Evolutionary conservation across 92 coral and sea anemone species (phyloP).

Genomic region (Scolanthus callimorphus): DNA sequence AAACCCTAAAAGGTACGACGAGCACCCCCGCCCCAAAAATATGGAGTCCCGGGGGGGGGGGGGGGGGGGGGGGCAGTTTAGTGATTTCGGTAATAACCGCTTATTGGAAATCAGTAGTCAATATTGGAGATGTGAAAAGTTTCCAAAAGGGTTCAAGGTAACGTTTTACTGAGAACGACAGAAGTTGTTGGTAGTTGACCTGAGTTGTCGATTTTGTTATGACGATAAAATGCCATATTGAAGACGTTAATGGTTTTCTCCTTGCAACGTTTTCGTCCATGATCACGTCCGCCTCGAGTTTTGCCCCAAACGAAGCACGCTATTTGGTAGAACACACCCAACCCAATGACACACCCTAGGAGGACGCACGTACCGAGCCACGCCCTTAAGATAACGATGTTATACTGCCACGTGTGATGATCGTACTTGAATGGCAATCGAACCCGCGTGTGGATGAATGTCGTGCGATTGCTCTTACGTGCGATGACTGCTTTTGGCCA

Average conservation of each 20-base stretch:
- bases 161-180: too few species aligned
- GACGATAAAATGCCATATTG: neutral
- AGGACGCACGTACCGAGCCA: slow-evolving; percentile 30
- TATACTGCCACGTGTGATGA: slow-evolving; percentile 20
- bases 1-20: too few species aligned
- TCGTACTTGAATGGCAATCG: neutral
- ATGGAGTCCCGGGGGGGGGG: too few species aligned
- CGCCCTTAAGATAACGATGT: slow-evolving; percentile 17
- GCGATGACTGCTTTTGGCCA: slow-evolving; percentile 18
- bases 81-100: too few species aligned
- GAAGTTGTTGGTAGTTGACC: neutral
- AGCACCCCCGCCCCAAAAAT: too few species aligned
- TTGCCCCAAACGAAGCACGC: slow-evolving; percentile 10
- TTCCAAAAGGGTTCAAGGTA: too few species aligned
- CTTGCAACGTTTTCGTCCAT: too few species aligned
- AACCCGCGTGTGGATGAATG: neutral
- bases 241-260: too few species aligned
- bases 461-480: neutral
- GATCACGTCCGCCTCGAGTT: too few species aligned
- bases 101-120: too few species aligned
- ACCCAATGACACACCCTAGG: slow-evolving; percentile 5
- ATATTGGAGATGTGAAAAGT: too few species aligned
- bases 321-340: slow-evolving; percentile 4
- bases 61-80: too few species aligned
- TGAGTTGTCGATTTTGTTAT: neutral